Conservation (phyloP, 2,113 vertebrate species). For the Cyanoramphus novaezelandiae region DNA sequence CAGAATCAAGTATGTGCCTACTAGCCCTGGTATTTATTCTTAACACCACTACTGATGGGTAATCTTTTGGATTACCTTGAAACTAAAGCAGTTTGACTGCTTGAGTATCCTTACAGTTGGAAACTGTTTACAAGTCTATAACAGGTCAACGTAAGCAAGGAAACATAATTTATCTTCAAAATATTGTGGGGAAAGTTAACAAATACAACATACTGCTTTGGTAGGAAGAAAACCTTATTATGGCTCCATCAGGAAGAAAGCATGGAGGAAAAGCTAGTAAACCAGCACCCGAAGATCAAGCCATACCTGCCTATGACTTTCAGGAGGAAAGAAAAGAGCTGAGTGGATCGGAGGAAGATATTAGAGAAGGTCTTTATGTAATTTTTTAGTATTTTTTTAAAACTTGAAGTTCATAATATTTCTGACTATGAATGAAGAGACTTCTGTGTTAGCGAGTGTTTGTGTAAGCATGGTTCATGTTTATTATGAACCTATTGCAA, state of each 20-base stretch:
- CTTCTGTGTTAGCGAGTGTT: fast-evolving
- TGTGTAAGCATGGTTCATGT: not conserved
- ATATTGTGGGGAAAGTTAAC: not conserved
- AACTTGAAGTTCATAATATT: not conserved
- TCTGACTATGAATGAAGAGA: not conserved
- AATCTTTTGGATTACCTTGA: not conserved
- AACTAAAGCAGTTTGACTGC: not conserved
- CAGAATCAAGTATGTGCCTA: not conserved
- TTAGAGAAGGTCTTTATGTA: constrained; percentile 59
- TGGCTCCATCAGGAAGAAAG: constrained; percentile 73
- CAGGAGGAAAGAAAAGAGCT: constrained; percentile 59
- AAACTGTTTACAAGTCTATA: not conserved
- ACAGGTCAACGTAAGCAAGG: not conserved
- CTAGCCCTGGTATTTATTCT: not conserved
- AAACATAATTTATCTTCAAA: not conserved
- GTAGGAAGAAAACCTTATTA: constrained; percentile 26
- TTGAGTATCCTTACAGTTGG: not conserved
- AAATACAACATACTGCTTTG: not conserved
- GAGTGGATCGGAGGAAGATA: constrained; percentile 73
- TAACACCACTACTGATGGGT: not conserved
- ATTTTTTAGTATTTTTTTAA: not conserved
- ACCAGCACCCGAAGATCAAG: constrained; percentile 47
- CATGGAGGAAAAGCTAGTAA: constrained; percentile 62
- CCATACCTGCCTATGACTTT: constrained; percentile 43
- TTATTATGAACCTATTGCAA: not conserved